Evolutionary conservation across 2,797 vertebrate species (phyloP), one percentile per base, ranked within the genome.

Genomic region (Pangasius krempfi): DNA sequence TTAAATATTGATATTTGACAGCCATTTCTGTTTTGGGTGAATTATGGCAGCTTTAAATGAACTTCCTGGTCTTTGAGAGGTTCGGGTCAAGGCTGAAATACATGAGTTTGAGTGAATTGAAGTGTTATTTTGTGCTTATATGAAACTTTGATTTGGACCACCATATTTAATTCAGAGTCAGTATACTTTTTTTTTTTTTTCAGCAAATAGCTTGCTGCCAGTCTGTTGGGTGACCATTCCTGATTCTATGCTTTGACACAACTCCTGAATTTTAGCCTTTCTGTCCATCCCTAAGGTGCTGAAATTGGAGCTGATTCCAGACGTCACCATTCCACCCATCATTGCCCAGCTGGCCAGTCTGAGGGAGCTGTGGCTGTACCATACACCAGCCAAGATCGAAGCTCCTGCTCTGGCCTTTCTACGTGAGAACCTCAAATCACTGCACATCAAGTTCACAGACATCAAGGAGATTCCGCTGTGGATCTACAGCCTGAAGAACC

Each of bases 391-490:
- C 90, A 99, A 97, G 95, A 99, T 99, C 0, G 98, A 99, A 94
- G 98, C 98, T n/a, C 98, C 99, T 0, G 99, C 98, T 56, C 94
- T 99, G 89, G 98, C 98, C 90, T 99, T 99, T 93, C 94, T 99
- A 87, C 95, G 97, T 0, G 98, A 99, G 93, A 97, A 98, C 91
- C 95, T 99, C 84, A 97, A 97, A 91, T 98, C 98, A 0, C 96
- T 99, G 85, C 99, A 99, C 92, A 98, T 99, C 91, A 99, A 99
- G 93, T 99, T 99, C 96, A 99, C 98, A 0, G 99, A 99, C 93
- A 99, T 99, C 92, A 99, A 99, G 94, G 98, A 99, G 95, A 99
- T 99, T 91, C 98, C 99, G 0, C 95, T 99, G 88, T 99, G 98
- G 99, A 99, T 99, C 92, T 99, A 99, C 92, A 99, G 98, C 94